phyloP scores from a whole-genome alignment of 1,140 invertebrate species.

The Orchestia grillus region DNA sequence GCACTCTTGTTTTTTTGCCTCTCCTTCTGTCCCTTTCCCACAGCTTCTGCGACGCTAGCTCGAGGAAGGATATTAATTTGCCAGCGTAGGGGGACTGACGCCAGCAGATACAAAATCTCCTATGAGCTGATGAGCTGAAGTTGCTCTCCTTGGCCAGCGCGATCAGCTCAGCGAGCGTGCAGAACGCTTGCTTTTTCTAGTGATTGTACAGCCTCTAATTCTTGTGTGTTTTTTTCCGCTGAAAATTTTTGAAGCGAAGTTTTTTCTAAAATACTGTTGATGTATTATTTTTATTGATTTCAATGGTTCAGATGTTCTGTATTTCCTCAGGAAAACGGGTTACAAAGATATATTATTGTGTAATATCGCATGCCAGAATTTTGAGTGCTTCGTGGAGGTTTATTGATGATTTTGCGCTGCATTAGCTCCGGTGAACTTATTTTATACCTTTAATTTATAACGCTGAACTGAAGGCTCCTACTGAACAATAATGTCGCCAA shows the following conservation, averaged over 20 bases:
- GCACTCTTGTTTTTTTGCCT: constrained; percentile 25
- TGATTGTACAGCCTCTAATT: neutral
- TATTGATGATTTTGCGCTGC: neutral
- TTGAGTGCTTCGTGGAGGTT: neutral
- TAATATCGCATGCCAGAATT: neutral
- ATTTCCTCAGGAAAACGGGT: neutral
- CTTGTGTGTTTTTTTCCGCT: neutral
- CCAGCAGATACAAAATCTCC: neutral
- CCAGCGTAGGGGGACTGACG: neutral
- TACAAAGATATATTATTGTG: neutral
- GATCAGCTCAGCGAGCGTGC: neutral
- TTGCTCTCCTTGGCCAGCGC: neutral
- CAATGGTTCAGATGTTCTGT: neutral
- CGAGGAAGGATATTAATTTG: constrained; percentile 46
- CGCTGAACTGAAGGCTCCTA: neutral
- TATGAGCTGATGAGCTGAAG: neutral
- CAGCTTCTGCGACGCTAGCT: constrained; percentile 1
- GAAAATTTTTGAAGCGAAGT: neutral
- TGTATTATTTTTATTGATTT: neutral
- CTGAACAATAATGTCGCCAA: neutral
- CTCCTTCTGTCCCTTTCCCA: constrained; percentile 21
- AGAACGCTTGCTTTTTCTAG: neutral
- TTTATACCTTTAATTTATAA: neutral
- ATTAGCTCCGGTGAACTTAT: neutral
- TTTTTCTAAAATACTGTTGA: neutral